These are phyloP conservation scores for Coregonus sp. DNA, from an alignment of 2,797 vertebrate species.

Conservation along the genomic window DNA sequence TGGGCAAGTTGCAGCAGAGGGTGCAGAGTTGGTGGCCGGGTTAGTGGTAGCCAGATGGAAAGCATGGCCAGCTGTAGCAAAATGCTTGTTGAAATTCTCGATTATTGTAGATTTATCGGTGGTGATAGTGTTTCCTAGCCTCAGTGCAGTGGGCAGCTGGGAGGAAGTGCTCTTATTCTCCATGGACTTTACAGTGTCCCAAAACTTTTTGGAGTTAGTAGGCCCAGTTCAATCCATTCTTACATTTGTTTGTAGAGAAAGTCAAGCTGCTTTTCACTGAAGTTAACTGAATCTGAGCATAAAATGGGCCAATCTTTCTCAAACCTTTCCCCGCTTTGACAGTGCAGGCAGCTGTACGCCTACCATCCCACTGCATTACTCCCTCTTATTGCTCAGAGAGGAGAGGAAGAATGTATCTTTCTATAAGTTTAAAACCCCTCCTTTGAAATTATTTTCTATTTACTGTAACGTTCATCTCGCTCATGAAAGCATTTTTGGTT, in stretches of 20 bases:
- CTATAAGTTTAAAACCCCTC: not conserved
- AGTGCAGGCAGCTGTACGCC: not conserved
- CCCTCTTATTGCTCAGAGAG: too few relatives aligned
- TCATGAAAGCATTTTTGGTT: constrained; percentile 19
- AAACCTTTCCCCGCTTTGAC: not conserved
- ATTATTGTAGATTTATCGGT: too few relatives aligned
- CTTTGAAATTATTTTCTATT: not conserved
- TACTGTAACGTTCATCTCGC: not conserved
- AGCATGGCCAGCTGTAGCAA: too few relatives aligned
- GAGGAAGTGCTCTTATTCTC: too few relatives aligned
- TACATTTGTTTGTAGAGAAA: not conserved
- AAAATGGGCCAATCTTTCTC: not conserved
- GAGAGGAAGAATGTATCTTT: not conserved
- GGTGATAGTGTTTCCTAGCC: too few relatives aligned
- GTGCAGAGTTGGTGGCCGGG: too few relatives aligned
- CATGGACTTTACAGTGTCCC: too few relatives aligned
- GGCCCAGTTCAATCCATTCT: not conserved
- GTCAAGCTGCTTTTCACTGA: not conserved
- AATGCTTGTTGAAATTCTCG: too few relatives aligned
- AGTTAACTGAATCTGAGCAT: not conserved
- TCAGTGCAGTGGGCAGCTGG: too few relatives aligned
- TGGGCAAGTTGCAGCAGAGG: too few relatives aligned
- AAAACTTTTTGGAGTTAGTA: too few relatives aligned
- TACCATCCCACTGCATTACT: not conserved
- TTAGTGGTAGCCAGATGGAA: too few relatives aligned